Evolutionary conservation across 2,888 invertebrate species (phyloP).

Genomic region (Sphecodes monilicornis): DNA sequence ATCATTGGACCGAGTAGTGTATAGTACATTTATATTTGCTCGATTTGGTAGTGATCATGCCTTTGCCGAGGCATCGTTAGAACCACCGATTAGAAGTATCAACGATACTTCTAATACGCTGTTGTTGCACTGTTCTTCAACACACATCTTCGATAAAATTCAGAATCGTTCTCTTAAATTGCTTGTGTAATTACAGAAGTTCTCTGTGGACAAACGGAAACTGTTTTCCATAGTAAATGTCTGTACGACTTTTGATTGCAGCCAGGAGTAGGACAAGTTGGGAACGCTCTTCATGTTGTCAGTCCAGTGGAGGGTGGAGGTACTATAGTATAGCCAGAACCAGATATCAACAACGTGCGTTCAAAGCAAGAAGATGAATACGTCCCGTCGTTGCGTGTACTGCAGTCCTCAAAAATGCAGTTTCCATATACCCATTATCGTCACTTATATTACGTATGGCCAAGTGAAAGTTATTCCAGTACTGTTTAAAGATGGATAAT

Average conservation of each 20-base stretch:
- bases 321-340: conserved; percentile 80
- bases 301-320: conserved; percentile 81
- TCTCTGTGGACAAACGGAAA: neutral
- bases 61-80: conserved; percentile 11
- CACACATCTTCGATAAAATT: conserved; percentile 20
- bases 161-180: conserved; percentile 26
- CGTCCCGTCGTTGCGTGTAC: conserved; percentile 59
- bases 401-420: conserved; percentile 61
- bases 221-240: conserved; percentile 35
- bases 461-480: conserved; percentile 71
- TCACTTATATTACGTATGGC: conserved; percentile 73
- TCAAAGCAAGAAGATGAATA: conserved; percentile 58
- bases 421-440: conserved; percentile 65
- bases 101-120: conserved; percentile 25
- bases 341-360: conserved; percentile 53
- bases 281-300: conserved; percentile 78
- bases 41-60: conserved; percentile 32
- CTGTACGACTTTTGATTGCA: conserved; percentile 64
- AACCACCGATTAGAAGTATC: neutral
- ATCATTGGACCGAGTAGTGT: conserved; percentile 50
- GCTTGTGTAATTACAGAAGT: conserved; percentile 36
- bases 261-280: conserved; percentile 79
- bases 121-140: conserved; percentile 30
- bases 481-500: conserved; percentile 56
- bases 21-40: conserved; percentile 48